These are phyloP conservation scores for Junonia oenone DNA, from an alignment of 2,888 invertebrate genomes.

Conservation along the genomic window DNA sequence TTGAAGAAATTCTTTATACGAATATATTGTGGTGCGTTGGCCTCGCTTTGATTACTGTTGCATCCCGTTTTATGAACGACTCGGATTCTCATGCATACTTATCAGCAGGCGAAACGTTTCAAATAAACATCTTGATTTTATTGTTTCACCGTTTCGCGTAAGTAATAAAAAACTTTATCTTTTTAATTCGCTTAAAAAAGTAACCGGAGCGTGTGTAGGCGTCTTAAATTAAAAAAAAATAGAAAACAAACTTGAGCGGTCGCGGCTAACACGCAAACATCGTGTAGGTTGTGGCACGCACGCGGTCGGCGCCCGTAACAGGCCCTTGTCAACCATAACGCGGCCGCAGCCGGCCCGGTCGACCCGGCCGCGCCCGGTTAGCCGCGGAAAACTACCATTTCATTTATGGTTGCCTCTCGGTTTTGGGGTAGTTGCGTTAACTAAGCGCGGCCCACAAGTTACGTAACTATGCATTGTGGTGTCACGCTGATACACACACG, in stretches of 20 bases:
- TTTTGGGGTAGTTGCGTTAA: slow-evolving; percentile 67
- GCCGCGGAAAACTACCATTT: slow-evolving; percentile 72
- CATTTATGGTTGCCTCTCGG: slow-evolving; percentile 73
- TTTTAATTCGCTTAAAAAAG: background rate
- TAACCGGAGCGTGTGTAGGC: background rate
- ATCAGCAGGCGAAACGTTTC: background rate
- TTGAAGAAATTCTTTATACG: slow-evolving; percentile 73
- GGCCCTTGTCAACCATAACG: slow-evolving; percentile 77
- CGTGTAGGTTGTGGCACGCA: slow-evolving; percentile 48
- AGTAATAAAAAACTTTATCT: background rate
- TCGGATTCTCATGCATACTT: slow-evolving; percentile 13
- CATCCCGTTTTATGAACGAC: slow-evolving; percentile 30
- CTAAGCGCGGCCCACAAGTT: slow-evolving; percentile 64
- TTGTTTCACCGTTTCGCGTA: background rate
- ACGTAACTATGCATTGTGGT: slow-evolving; percentile 67
- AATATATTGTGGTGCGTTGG: slow-evolving; percentile 54
- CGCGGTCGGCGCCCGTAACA: slow-evolving; percentile 58
- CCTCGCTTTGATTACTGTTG: slow-evolving; percentile 35
- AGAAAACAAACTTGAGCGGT: slow-evolving; percentile 27
- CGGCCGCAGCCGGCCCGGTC: slow-evolving; percentile 56
- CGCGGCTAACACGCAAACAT: slow-evolving; percentile 44
- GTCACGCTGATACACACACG: slow-evolving; percentile 46
- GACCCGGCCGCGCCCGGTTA: slow-evolving; percentile 42
- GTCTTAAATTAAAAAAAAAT: slow-evolving; percentile 15
- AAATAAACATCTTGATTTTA: slow-evolving; percentile 6